Base-by-base conservation (phyloP, 2,888 invertebrate genomes). In the Tenthredo notha region DNA sequence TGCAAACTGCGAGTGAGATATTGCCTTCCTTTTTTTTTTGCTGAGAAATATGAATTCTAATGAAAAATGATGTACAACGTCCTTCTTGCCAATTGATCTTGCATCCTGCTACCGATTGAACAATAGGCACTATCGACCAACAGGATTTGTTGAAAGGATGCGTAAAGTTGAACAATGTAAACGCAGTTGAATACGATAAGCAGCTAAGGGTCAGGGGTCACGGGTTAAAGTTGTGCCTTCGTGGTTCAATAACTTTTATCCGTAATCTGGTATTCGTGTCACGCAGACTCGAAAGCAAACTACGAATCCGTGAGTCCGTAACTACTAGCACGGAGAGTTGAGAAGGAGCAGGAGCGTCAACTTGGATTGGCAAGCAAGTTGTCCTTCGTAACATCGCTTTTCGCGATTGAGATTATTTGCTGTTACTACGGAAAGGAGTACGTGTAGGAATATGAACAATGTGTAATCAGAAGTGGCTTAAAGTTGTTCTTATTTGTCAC, bases 211-310 rank as follows among this genome's bases (percentile, higher is more conserved):
- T 29, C 61, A 61, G 83, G 25, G 83, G 83, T 83, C 43, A 37
- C 83, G 47, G 82, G 67, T 21, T 83, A 43, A 65, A 67, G 83
- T 83, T 65, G 29, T 29, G 15, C 47, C 50, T 80, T 67, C 83
- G 70, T 70, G 83, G 83, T 83, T 83, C 83, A 70, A 83, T 83
- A 83, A 83, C 47, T 83, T 83, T 83, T 70, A 70, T 83, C 83
- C 67, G 67, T 83, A 83, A 83, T 83, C 83, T 67, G 67, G 67
- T 67, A 83, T 83, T 83, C 83, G 50, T 61, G 67, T 83, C 83
- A 70, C 67, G 70, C 25, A 70, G 65, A 61, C 80, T 29, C 70
- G 83, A 67, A 70, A 83, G 83, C 67, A 83, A 83, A 83, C 83
- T 83, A 67, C 50, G 83, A 70, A 83, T 47, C 70, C 67, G 33